A percentile compares a stretch with the other conserved stretches of the same genome.
These are phyloP conservation scores for Argyrosomus regius DNA, from an alignment of 2,797 vertebrate genomes.

Conservation along the genomic window DNA sequence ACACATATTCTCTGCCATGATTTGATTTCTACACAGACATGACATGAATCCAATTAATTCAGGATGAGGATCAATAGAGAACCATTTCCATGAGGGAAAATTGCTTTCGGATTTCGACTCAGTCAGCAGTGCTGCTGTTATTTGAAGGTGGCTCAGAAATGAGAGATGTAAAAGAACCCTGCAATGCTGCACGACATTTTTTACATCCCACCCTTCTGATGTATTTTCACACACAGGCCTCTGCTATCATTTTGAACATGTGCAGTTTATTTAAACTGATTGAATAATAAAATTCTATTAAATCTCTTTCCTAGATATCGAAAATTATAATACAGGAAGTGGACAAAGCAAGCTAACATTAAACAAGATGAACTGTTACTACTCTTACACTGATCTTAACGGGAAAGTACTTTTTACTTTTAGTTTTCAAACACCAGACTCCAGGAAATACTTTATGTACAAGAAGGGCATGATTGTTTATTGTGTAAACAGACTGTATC, in stretches of 20 bases:
- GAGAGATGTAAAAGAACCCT: constrained; percentile 68
- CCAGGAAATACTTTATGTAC: constrained; percentile 18
- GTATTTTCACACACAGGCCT: constrained; percentile 41
- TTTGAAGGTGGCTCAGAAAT: constrained; percentile 75
- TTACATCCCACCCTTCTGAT: constrained; percentile 51
- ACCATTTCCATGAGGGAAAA: constrained; percentile 81
- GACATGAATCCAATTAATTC: constrained; percentile 83
- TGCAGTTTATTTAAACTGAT: constrained; percentile 32
- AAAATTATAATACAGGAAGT: constrained; percentile 5
- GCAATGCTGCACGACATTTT: constrained; percentile 47
- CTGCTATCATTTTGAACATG: constrained; percentile 18
- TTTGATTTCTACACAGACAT: constrained; percentile 77
- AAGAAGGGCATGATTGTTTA: neutral
- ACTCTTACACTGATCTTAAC: constrained; percentile 6
- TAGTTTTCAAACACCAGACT: constrained; percentile 16
- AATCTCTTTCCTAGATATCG: constrained; percentile 10
- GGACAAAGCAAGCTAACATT: constrained; percentile 13
- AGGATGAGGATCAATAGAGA: constrained; percentile 81
- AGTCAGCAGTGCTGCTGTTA: constrained; percentile 75
- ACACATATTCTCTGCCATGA: constrained; percentile 44
- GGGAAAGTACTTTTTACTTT: constrained; percentile 31
- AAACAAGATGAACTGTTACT: constrained; percentile 11
- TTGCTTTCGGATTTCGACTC: constrained; percentile 79
- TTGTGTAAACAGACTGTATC: constrained; percentile 4
- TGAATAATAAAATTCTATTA: constrained; percentile 34